Base-by-base conservation (phyloP, 2,888 invertebrate genomes). In the Lycaena phlaeas region DNA sequence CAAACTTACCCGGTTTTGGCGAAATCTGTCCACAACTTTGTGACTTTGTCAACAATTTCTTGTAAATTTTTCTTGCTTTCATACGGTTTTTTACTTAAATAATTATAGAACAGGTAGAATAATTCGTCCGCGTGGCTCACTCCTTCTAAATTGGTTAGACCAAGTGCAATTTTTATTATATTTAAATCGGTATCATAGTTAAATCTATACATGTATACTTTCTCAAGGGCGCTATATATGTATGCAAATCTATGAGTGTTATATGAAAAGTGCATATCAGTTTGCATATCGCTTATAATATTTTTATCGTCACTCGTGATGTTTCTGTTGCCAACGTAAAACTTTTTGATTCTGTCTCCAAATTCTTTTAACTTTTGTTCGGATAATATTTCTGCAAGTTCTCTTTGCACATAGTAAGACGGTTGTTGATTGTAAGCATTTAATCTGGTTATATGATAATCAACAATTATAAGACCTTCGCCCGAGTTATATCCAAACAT, bases 121-220 rank as follows among this genome's bases (percentile, higher is more conserved):
- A 86, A 12, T 1, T 86, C 86, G 43, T 87, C 86, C 0, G 71
- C 77, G 30, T 87, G 86, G 17, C 69, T 66, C 0, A 71, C 77
- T 0, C 86, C 86, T 54, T 61, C 49, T 29, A 66, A 44, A 3
- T 60, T 37, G 0, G 25, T 25, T 1, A 45, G 41, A 5, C 43
- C 47, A 10, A 48, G 28, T 11, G 45, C 42, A 9, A 48, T 48
- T 40, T 73, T 76, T 1, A 71, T 37, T 6, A 71, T 28, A 46
- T 77, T 78, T 30, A 76, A 56, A n/a, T 70, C 62, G 0, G 68
- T 71, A 2, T 58, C 57, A 29, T 59, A 68, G 29, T 68, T 61
- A 42, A 78, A 75, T 39, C 54, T 59, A 26, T 72, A 77, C 53
- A 74, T 52, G 36, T 61, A 76, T 0, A 62, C 44, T 4, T 50